Evolutionary conservation across 2,113 vertebrate species (phyloP).

Genomic region (Meles meles): DNA sequence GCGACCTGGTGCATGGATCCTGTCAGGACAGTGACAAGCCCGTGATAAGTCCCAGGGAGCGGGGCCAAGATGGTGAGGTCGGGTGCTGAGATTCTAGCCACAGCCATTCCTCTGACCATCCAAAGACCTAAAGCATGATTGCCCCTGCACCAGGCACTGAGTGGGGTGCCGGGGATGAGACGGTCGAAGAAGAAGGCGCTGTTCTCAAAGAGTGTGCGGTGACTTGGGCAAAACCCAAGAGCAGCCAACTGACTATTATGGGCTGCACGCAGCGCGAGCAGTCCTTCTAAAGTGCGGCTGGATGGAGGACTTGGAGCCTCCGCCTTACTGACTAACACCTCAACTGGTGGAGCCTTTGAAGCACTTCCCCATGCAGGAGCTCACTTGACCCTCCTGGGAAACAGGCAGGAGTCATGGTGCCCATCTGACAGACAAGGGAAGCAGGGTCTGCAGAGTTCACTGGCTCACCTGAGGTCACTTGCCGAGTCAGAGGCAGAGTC

Average conservation of each 20-base stretch:
- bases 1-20: neutral
- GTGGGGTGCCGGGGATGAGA: neutral
- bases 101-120: neutral
- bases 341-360: neutral
- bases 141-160: neutral
- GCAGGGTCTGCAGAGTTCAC: neutral
- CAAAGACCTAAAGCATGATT: neutral
- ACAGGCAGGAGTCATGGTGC: neutral
- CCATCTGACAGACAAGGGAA: neutral
- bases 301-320: fast-evolving
- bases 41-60: neutral
- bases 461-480: neutral
- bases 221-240: fast-evolving
- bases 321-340: neutral
- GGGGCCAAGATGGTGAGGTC: neutral
- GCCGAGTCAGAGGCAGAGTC: neutral
- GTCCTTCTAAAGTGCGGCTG: no score
- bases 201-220: neutral
- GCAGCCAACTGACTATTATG: neutral
- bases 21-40: neutral
- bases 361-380: neutral
- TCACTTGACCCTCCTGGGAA: neutral
- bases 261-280: neutral
- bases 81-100: neutral
- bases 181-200: neutral